These are phyloP conservation scores for Chironomus striatipennis DNA, from an alignment of 1,140 invertebrate genomes.

Conservation along the genomic window DNA sequence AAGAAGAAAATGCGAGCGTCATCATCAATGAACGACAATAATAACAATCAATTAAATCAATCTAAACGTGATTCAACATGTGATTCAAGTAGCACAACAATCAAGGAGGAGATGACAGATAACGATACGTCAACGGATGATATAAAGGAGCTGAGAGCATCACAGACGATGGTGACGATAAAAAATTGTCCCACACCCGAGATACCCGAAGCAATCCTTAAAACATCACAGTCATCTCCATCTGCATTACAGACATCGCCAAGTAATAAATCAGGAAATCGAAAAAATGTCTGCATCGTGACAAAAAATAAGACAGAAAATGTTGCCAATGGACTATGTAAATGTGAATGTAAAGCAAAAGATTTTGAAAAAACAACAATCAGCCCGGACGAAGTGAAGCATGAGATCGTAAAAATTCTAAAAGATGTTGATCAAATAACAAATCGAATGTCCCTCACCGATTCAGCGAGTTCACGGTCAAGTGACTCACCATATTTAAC, in stretches of 20 bases:
- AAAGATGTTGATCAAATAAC: slow-evolving; percentile 31
- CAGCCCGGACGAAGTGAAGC: slow-evolving; percentile 35
- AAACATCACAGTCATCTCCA: neutral
- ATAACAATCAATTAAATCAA: slow-evolving; percentile 7
- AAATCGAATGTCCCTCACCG: neutral
- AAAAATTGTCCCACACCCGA: neutral
- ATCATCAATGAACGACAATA: neutral
- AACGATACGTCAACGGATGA: neutral
- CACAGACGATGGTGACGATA: neutral
- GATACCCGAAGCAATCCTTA: neutral
- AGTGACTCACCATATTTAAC: neutral
- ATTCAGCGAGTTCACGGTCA: neutral
- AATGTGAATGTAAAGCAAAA: slow-evolving; percentile 36
- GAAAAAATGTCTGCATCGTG: neutral
- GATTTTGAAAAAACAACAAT: slow-evolving; percentile 35
- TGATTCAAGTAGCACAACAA: neutral
- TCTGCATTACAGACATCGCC: neutral
- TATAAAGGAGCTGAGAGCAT: neutral
- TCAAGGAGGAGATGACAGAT: neutral
- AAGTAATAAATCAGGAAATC: neutral
- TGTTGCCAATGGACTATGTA: slow-evolving; percentile 28
- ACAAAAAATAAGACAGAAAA: neutral
- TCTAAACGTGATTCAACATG: neutral
- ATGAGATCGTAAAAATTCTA: slow-evolving; percentile 37
- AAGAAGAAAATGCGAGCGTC: slow-evolving; percentile 30